Conservation (phyloP, 2,888 invertebrate species). For the Calliopum simillimum region DNA sequence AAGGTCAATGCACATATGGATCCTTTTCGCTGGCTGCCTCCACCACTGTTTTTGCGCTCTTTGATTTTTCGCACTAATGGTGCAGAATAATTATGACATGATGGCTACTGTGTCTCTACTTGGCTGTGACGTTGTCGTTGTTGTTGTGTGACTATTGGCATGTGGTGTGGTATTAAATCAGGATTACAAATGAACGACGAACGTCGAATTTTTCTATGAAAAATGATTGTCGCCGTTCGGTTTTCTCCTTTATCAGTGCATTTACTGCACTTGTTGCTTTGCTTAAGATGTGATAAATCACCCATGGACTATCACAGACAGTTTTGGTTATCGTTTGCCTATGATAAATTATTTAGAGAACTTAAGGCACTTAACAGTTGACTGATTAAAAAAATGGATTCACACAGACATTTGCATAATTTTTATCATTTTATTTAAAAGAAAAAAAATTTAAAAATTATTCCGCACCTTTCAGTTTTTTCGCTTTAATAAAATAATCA, state of each 20-base stretch:
- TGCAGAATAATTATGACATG: slow-evolving; percentile 33
- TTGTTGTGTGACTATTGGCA: not conserved
- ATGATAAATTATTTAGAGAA: slow-evolving; percentile 12
- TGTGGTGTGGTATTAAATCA: slow-evolving; percentile 7
- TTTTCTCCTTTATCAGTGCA: not conserved
- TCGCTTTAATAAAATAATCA: slow-evolving; percentile 19
- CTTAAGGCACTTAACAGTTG: not conserved
- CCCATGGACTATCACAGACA: slow-evolving; percentile 6
- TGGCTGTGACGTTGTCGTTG: not conserved
- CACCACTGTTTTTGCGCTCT: not conserved
- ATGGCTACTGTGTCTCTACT: slow-evolving; percentile 17
- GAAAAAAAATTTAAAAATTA: too few species aligned
- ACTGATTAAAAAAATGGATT: too few species aligned
- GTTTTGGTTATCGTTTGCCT: slow-evolving; percentile 10
- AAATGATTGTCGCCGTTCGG: not conserved
- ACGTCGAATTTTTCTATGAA: not conserved
- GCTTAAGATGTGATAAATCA: slow-evolving; percentile 20
- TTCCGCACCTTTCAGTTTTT: slow-evolving; percentile 21
- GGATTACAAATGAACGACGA: slow-evolving; percentile 2
- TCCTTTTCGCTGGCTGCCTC: not conserved
- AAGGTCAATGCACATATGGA: slow-evolving; percentile 31
- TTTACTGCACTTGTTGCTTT: slow-evolving; percentile 27
- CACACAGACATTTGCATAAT: too few species aligned
- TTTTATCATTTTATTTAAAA: too few species aligned
- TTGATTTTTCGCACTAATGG: slow-evolving; percentile 33